Evolutionary conservation across 2,888 invertebrate species (phyloP).

Genomic region (Meteorus colon): DNA sequence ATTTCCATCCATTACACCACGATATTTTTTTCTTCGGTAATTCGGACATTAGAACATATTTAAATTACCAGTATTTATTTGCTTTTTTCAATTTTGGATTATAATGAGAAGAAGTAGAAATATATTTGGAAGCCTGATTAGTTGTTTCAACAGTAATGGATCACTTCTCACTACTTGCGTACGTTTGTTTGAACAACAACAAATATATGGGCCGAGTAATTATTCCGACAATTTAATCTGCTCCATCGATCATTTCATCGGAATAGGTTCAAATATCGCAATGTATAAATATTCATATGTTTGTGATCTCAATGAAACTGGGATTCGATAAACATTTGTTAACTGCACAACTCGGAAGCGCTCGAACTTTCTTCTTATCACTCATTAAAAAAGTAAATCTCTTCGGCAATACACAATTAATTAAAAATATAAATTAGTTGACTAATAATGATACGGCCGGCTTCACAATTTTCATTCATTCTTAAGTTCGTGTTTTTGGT

Average conservation of each 20-base stretch:
- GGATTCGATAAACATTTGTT: conserved; percentile 1
- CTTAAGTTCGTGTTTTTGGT: neutral
- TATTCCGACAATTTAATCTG: neutral
- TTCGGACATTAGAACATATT: neutral
- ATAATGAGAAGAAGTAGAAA: neutral
- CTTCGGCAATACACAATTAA: conserved; percentile 30
- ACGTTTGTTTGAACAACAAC: neutral
- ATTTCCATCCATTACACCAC: neutral
- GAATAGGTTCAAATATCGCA: neutral
- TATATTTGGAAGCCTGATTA: conserved; percentile 16
- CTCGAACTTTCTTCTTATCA: conserved; percentile 36
- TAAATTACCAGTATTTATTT: neutral
- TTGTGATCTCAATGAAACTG: conserved; percentile 9
- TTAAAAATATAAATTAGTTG: conserved; percentile 21
- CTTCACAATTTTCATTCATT: neutral
- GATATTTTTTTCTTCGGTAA: conserved; percentile 11
- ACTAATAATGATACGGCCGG: conserved; percentile 15
- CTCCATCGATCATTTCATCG: neutral
- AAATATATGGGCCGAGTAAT: neutral
- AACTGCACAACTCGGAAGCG: conserved; percentile 43
- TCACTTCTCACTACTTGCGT: conserved; percentile 13
- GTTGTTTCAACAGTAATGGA: neutral
- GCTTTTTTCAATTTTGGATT: neutral
- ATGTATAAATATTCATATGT: neutral
- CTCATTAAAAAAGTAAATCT: conserved; percentile 35